Base-by-base conservation (phyloP, 2,888 invertebrate genomes). In the Erynnis tages region DNA sequence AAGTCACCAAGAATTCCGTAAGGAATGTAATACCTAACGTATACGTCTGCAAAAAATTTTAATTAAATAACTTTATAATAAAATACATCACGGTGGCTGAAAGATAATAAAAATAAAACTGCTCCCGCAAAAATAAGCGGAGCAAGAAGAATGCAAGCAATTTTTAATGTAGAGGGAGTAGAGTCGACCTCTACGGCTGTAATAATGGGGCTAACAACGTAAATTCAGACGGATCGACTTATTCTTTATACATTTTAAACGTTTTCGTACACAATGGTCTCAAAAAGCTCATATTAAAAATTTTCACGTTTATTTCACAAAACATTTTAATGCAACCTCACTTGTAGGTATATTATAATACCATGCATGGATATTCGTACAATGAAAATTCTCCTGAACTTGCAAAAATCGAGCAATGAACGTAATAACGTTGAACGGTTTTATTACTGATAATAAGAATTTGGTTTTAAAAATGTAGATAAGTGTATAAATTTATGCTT, bases 61-160 rank as follows among this genome's bases (percentile, higher is more conserved):
- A 76, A 78, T 80, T 79, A 77, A 76, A 76, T 73, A 73, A 71
- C 70, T 68, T 69, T 66, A 63, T 63, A 67, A 64, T 63, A 64
- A 61, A 66, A 65, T 64, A 67, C 71, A 69, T 69, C 71, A 67
- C 58, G 57, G 61, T 67, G 71, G 67, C 63, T 65, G 70, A 60
- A 67, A 66, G 61, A 61, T 67, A 75, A 81, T 73, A 75, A 79
- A 79, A 79, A 73, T 67, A 77, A 80, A 79, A 76, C 66, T 66
- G 63, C 65, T 57, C 66, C 69, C 72, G 63, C 77, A 79, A 78
- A 79, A 80, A 80, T 80, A 77, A 80, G 71, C 79, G 76, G 69
- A 69, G 73, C 69, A 73, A 73, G 74, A 85, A 78, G 84, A 87
- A 88, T 85, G 81, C 82, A 81, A 84, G 85, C 85, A 76, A 88